Conservation (phyloP, 2,113 vertebrate genomes). For the Cryptomyrus ogoouensis region DNA sequence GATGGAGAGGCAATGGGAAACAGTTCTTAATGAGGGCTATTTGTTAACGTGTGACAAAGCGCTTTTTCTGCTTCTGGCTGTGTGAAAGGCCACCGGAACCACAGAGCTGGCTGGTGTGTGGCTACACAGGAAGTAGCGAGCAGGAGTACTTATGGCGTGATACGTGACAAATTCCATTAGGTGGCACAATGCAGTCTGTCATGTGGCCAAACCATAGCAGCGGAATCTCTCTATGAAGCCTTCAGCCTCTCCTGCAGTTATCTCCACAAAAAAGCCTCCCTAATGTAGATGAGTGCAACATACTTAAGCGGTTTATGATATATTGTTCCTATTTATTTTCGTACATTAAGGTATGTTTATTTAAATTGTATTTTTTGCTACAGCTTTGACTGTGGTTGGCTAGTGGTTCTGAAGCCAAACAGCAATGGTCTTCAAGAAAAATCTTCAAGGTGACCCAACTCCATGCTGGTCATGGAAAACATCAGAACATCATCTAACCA, state of each 20-base stretch:
- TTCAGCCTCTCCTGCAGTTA: not conserved
- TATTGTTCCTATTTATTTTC: constrained; percentile 52
- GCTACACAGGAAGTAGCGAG: not conserved
- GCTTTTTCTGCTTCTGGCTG: not conserved
- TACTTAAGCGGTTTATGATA: constrained; percentile 17
- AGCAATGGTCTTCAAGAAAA: not conserved
- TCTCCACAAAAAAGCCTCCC: not conserved
- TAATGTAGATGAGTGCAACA: not conserved
- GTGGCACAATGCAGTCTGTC: not conserved
- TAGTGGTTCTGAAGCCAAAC: not conserved
- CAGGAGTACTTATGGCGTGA: not conserved
- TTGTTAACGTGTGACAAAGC: not conserved
- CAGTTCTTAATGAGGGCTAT: not conserved
- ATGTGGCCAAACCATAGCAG: not conserved
- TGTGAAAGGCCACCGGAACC: not conserved
- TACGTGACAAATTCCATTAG: not conserved
- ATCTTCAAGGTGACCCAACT: not conserved
- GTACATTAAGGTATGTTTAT: constrained; percentile 44
- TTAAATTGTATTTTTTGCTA: constrained; percentile 17
- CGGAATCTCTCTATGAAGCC: not conserved
- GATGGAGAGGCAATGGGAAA: not conserved
- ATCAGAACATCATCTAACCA: not conserved
- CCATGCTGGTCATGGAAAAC: constrained; percentile 17
- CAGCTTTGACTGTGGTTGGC: constrained; percentile 20
- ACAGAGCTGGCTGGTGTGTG: not conserved